Percentiles rank a stretch among this genome's conserved stretches.
phyloP scores from a whole-genome alignment of 2,888 invertebrate genomes.

The Pseudoips prasinana region DNA sequence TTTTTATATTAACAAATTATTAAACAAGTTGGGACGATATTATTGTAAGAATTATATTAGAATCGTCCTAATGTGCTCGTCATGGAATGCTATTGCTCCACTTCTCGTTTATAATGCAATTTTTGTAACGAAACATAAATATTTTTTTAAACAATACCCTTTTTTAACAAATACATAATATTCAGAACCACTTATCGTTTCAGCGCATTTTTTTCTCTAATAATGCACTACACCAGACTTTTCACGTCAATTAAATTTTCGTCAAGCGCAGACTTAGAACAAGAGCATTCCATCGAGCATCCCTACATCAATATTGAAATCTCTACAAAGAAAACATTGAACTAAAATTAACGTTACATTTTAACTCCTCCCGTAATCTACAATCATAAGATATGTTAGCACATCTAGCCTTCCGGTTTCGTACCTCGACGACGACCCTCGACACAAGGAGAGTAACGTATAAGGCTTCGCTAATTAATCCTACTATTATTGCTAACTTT shows the following conservation, averaged over 20 bases:
- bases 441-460: slow-evolving; percentile 42
- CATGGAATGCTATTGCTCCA: slow-evolving; percentile 59
- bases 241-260: slow-evolving; percentile 11
- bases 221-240: slow-evolving; percentile 18
- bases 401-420: slow-evolving; percentile 45
- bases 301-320: slow-evolving; percentile 68
- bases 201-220: slow-evolving; percentile 15
- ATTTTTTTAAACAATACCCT: slow-evolving; percentile 26
- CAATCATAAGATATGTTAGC: slow-evolving; percentile 75
- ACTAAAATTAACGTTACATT: slow-evolving; percentile 74
- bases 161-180: slow-evolving; percentile 18
- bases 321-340: slow-evolving; percentile 74
- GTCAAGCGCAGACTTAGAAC: slow-evolving; percentile 29
- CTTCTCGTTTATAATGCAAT: slow-evolving; percentile 21
- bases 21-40: slow-evolving; percentile 78
- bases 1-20: slow-evolving; percentile 74
- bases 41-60: slow-evolving; percentile 82
- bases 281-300: slow-evolving; percentile 67
- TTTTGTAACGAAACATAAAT: slow-evolving; percentile 29
- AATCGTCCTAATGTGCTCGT: slow-evolving; percentile 70
- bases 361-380: slow-evolving; percentile 56
- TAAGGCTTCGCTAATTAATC: slow-evolving; percentile 62
- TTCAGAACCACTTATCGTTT: slow-evolving; percentile 20
- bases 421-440: slow-evolving; percentile 35
- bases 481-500: slow-evolving; percentile 69